Percentiles rank a stretch among this genome's conserved stretches.
Conservation (phyloP, 2,113 vertebrate species). For the Mustelus asterias region DNA sequence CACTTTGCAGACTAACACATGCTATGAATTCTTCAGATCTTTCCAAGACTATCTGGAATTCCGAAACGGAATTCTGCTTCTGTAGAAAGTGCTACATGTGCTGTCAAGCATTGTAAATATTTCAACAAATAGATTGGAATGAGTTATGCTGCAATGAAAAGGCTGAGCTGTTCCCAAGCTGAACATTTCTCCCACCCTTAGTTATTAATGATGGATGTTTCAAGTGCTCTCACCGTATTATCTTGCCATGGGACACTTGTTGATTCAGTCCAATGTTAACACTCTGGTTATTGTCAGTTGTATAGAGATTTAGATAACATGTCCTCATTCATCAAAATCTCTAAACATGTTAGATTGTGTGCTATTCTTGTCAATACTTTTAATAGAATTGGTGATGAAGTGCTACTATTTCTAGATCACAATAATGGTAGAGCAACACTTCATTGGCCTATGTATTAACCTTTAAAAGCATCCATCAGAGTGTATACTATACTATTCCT, state of each 20-base stretch:
- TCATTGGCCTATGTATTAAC: background rate
- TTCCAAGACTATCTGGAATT: background rate
- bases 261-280: conserved; percentile 4
- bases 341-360: background rate
- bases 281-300: background rate
- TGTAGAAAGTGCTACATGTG: background rate
- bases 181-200: background rate
- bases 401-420: background rate
- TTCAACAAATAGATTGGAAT: background rate
- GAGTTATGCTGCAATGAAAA: background rate
- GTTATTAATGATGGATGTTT: conserved; percentile 25
- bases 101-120: background rate
- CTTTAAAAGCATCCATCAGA: background rate
- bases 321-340: background rate
- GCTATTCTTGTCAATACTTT: conserved; percentile 19
- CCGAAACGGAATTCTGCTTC: background rate
- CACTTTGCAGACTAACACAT: background rate
- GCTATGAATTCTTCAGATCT: background rate
- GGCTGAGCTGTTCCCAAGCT: conserved; percentile 2
- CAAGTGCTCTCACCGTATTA: background rate
- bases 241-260: background rate
- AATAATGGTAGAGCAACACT: background rate
- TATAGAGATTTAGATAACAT: conserved; percentile 2
- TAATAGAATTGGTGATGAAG: background rate
- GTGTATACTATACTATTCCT: background rate